Conservation (phyloP, 2,113 vertebrate species). For the Edolisoma coerulescens region DNA sequence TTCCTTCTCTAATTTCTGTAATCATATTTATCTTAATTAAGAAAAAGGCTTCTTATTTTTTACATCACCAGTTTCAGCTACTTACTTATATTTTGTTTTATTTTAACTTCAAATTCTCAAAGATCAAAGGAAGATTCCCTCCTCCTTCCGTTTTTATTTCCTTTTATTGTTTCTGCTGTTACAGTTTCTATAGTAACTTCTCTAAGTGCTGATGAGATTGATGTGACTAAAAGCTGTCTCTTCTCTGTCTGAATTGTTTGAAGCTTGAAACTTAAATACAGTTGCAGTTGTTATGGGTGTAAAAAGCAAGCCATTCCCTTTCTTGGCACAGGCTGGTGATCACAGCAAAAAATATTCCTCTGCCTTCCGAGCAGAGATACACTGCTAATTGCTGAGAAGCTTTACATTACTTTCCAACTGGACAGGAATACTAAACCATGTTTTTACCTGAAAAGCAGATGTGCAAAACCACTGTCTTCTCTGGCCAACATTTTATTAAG, state of each 20-base stretch:
- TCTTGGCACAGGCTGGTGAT: neutral
- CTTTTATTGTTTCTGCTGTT: conserved; percentile 59
- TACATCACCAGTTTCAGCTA: neutral
- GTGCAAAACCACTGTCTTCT: neutral
- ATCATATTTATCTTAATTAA: neutral
- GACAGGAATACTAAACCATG: neutral
- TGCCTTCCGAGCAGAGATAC: neutral
- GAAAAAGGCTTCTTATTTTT: neutral
- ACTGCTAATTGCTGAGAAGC: neutral
- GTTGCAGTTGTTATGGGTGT: neutral
- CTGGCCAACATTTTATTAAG: neutral
- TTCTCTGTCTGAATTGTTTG: neutral
- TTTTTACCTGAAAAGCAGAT: neutral
- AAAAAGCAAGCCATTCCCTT: neutral
- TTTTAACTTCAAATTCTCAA: conserved; percentile 25
- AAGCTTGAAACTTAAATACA: conserved; percentile 6
- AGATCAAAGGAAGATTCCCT: neutral
- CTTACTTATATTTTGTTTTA: neutral
- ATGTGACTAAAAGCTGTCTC: conserved; percentile 48
- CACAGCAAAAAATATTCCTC: neutral
- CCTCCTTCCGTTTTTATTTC: conserved; percentile 39
- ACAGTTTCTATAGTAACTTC: conserved; percentile 68
- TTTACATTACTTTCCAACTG: neutral
- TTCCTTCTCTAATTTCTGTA: neutral
- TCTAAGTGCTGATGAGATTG: conserved; percentile 44